Evolutionary conservation across 53 echinoderm and acorn worm species (phyloP).

Genomic region (Zoroaster sp.): DNA sequence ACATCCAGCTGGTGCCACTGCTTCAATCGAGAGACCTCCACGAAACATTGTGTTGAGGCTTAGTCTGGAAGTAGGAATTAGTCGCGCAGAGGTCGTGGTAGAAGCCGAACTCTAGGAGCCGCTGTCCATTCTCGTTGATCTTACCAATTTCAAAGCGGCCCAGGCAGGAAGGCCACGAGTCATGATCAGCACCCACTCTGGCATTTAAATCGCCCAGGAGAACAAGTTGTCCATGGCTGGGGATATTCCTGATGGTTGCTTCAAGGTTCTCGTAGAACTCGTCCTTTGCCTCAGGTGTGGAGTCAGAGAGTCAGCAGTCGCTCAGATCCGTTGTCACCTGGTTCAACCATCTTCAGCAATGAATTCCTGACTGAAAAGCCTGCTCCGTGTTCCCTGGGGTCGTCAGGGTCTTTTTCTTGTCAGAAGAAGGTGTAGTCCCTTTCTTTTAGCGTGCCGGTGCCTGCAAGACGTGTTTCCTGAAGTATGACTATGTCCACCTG

Average conservation of each 20-base stretch:
- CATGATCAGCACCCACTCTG: conserved; percentile 18
- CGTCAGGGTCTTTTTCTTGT: not conserved
- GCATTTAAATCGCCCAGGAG: conserved; percentile 30
- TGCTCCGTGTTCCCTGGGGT: not conserved
- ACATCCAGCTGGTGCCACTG: conserved; percentile 60
- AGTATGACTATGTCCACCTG: not conserved
- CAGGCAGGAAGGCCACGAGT: conserved; percentile 31
- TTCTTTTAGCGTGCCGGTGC: not conserved
- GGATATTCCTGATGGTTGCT: not conserved
- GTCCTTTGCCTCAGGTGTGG: not conserved
- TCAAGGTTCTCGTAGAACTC: not conserved
- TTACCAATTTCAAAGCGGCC: conserved; percentile 38
- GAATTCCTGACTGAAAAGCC: not conserved
- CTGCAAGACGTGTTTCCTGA: not conserved
- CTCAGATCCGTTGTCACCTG: not conserved
- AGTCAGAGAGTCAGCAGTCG: not conserved
- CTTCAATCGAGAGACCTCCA: conserved; percentile 22
- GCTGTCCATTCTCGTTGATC: conserved; percentile 49
- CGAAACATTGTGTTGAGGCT: conserved; percentile 23
- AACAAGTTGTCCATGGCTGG: not conserved
- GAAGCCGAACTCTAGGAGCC: conserved; percentile 44
- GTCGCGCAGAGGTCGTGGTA: conserved; percentile 45
- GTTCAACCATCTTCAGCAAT: not conserved
- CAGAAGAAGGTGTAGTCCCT: conserved; percentile 3
- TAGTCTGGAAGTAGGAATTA: conserved; percentile 41